Evolutionary conservation across 2,113 vertebrate species (phyloP).

Genomic region (Psephotus haematonotus): DNA sequence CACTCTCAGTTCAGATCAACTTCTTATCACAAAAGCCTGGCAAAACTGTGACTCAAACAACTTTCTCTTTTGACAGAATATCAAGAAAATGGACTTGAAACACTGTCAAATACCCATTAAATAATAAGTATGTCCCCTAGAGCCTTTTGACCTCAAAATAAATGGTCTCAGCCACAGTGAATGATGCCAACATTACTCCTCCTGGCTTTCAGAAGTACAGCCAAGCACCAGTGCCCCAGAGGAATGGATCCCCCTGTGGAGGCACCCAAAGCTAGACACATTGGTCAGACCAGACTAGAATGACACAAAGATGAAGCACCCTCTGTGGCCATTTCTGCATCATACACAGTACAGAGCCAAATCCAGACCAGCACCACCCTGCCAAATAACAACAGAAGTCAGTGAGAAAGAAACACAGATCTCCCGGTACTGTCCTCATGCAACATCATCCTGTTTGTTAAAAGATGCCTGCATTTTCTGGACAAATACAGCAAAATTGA

Average conservation of each 20-base stretch:
- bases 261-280: background rate
- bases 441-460: background rate
- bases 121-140: background rate
- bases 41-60: background rate
- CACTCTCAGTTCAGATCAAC: background rate
- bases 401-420: background rate
- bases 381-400: fast-evolving
- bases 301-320: background rate
- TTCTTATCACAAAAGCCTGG: background rate
- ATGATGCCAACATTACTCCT: background rate
- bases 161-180: background rate
- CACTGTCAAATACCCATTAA: background rate
- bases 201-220: background rate
- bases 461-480: background rate
- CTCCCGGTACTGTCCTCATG: background rate
- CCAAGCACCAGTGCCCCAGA: fast-evolving
- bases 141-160: background rate
- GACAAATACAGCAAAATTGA: background rate
- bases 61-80: background rate
- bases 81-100: background rate
- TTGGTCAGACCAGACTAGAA: background rate
- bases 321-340: background rate
- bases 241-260: fast-evolving
- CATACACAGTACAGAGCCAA: background rate
- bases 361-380: background rate